Conservation (phyloP, 2,797 vertebrate genomes). For the Peromyscus eremicus region DNA sequence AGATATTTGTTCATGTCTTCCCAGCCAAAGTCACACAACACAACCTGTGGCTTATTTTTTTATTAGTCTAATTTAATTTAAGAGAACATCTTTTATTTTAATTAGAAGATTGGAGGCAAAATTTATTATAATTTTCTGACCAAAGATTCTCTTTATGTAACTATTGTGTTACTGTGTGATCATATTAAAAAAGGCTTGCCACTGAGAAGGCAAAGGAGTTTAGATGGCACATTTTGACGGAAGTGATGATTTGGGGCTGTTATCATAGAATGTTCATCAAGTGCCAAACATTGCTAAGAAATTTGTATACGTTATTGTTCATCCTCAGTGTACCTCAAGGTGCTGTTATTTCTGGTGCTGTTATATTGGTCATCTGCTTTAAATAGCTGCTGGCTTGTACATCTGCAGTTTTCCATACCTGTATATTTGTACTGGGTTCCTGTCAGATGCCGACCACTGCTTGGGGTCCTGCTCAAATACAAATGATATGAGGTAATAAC, state of each 20-base stretch:
- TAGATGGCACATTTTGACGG: not conserved
- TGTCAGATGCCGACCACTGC: not conserved
- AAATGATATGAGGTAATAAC: not conserved
- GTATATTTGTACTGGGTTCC: not conserved
- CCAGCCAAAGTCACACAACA: not conserved
- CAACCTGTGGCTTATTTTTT: not conserved
- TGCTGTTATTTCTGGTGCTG: not conserved
- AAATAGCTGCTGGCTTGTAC: not conserved
- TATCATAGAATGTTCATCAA: not conserved
- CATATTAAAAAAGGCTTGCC: not conserved
- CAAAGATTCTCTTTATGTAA: conserved; percentile 5
- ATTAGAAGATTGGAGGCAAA: not conserved
- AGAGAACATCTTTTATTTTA: conserved; percentile 13
- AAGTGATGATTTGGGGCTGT: not conserved
- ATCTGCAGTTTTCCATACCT: not conserved
- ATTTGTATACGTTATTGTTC: not conserved
- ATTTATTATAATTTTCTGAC: conserved; percentile 1
- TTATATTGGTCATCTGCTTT: not conserved
- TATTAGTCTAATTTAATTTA: not conserved
- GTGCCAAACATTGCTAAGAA: conserved; percentile 30
- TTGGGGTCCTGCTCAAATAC: not conserved
- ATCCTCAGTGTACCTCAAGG: not conserved
- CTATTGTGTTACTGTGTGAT: not conserved
- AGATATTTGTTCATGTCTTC: not conserved
- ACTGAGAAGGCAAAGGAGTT: not conserved